Evolutionary conservation across 1,140 invertebrate species (phyloP).

Genomic region (Rhagoletis zephyria): DNA sequence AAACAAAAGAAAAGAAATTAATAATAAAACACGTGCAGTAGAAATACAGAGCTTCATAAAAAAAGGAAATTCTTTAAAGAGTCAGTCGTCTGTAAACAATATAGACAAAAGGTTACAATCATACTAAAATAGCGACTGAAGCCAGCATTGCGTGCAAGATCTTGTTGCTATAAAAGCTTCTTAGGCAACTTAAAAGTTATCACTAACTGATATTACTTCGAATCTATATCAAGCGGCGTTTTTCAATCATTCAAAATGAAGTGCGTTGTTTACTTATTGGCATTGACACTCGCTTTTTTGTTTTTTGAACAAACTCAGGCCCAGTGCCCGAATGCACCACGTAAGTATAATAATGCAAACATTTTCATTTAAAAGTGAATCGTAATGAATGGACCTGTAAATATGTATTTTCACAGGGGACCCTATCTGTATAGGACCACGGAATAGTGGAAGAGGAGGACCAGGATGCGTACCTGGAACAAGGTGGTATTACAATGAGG

Average conservation of each 20-base stretch:
- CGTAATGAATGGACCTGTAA: too few species aligned
- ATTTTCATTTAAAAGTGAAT: not conserved
- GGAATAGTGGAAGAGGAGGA: not conserved
- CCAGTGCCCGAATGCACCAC: not conserved
- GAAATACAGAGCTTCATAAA: too few species aligned
- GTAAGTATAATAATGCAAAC: not conserved
- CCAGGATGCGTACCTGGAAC: not conserved
- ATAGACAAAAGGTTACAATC: too few species aligned
- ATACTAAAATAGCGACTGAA: too few species aligned
- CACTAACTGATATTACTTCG: not conserved
- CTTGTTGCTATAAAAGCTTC: slow-evolving; percentile 6
- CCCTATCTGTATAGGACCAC: not conserved
- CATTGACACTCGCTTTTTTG: not conserved
- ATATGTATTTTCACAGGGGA: not conserved
- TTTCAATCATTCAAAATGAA: not conserved
- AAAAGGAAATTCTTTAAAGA: too few species aligned
- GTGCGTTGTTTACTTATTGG: not conserved
- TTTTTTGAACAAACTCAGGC: slow-evolving; percentile 4
- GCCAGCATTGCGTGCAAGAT: too few species aligned
- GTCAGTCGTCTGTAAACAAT: too few species aligned
- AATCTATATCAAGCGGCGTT: not conserved
- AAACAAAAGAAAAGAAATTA: too few species aligned
- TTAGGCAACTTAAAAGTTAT: not conserved
- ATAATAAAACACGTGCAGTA: too few species aligned
- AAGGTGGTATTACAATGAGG: not conserved